Evolutionary conservation across 1,140 invertebrate genomes (phyloP).

Genomic region (Ostrea edulis): DNA sequence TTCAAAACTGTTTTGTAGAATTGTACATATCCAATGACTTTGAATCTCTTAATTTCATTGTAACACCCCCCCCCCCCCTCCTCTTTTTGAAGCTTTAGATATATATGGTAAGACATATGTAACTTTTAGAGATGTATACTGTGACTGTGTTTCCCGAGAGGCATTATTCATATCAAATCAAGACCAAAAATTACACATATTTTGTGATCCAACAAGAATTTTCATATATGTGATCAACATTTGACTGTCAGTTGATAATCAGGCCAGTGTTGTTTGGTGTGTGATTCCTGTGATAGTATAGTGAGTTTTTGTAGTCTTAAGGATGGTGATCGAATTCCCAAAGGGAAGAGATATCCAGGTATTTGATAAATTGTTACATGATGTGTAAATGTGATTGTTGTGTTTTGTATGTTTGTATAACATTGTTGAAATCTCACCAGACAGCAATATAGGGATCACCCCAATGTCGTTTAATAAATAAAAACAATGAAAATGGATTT

Average conservation of each 20-base stretch:
- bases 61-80: too few relatives aligned
- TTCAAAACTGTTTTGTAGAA: neutral
- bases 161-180: neutral
- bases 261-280: neutral
- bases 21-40: neutral
- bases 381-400: neutral
- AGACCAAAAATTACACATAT: neutral
- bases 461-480: conserved; percentile 20
- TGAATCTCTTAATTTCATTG: neutral
- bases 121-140: neutral
- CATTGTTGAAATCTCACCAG: conserved; percentile 15
- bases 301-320: neutral
- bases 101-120: too few relatives aligned
- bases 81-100: too few relatives aligned
- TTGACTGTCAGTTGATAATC: neutral
- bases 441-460: conserved; percentile 22
- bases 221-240: neutral
- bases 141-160: neutral
- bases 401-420: neutral
- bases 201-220: neutral
- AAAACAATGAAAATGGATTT: neutral
- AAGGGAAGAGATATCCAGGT: neutral
- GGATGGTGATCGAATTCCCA: neutral
- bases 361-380: neutral
- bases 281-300: neutral